A percentile compares a stretch with the other conserved stretches of the same genome.
phyloP scores from a whole-genome alignment of 2,888 invertebrate species.

The Trachelus iudaicus region DNA sequence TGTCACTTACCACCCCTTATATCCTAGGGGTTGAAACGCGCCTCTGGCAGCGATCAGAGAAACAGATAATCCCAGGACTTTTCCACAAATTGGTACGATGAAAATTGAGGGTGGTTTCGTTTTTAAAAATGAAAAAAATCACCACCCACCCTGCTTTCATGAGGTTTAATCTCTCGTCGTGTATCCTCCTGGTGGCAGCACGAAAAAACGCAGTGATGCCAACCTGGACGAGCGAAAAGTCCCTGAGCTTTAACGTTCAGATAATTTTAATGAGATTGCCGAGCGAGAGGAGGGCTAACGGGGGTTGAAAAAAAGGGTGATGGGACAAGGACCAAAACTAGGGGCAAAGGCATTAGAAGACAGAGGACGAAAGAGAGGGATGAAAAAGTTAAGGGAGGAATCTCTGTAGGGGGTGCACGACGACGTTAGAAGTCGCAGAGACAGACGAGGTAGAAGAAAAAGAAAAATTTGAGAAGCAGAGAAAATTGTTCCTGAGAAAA shows the following conservation, averaged over 20 bases:
- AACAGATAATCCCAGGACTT: not conserved
- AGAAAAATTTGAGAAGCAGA: slow-evolving; percentile 6
- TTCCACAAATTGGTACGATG: not conserved
- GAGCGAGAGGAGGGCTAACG: not conserved
- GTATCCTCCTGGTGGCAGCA: not conserved
- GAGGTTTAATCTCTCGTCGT: not conserved
- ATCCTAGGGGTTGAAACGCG: not conserved
- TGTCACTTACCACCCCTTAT: not conserved
- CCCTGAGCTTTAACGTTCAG: slow-evolving; percentile 18
- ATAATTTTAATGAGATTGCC: slow-evolving; percentile 59
- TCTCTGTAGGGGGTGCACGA: not conserved
- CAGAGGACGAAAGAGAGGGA: not conserved
- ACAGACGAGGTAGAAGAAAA: slow-evolving; percentile 19
- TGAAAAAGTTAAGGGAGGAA: not conserved
- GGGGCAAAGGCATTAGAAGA: not conserved
- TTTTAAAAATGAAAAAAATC: not conserved
- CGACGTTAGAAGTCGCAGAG: slow-evolving; percentile 20
- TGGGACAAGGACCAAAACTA: not conserved
- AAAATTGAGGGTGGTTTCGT: not conserved
- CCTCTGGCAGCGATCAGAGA: not conserved
- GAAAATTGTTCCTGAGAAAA: not conserved
- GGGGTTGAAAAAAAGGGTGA: not conserved
- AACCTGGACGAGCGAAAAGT: not conserved
- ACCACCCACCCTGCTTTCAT: not conserved
- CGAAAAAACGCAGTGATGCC: not conserved